Conservation (phyloP, 2,113 vertebrate species). For the Dermatemys mawii region DNA sequence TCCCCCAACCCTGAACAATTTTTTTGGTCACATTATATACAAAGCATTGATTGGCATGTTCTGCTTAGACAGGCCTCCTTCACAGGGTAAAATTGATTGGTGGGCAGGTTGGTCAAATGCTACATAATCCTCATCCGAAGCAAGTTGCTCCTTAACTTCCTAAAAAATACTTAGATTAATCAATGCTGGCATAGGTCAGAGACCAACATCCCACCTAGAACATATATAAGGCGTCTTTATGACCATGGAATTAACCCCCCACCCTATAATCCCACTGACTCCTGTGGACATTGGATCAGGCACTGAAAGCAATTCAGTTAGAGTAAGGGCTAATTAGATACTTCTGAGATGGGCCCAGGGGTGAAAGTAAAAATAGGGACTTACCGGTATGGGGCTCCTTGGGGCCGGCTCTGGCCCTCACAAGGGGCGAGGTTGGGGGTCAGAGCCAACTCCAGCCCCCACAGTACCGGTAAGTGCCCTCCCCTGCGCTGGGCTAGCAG, state of each 20-base stretch:
- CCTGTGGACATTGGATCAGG: not conserved
- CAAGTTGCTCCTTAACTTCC: not conserved
- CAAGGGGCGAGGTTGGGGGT: no score
- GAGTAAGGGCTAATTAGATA: slow-evolving; percentile 55
- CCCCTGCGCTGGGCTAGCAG: no score
- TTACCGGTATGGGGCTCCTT: no score
- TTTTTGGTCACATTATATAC: not conserved
- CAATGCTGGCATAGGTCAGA: not conserved
- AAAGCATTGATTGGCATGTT: not conserved
- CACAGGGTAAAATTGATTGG: not conserved
- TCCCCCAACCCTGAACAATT: no score
- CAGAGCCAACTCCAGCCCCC: no score
- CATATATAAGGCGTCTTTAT: not conserved
- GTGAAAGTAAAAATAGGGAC: no score
- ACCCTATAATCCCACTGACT: slow-evolving; percentile 48
- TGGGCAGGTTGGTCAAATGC: not conserved
- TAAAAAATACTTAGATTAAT: not conserved
- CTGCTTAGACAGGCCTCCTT: not conserved
- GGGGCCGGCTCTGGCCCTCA: no score
- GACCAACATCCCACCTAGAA: not conserved
- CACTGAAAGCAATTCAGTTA: not conserved
- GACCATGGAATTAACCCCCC: slow-evolving; percentile 35
- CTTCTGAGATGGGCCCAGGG: not conserved
- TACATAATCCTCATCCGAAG: not conserved
- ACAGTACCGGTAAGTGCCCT: no score